phyloP scores from a whole-genome alignment of 2,888 invertebrate genomes.

The Danaus chrysippus region DNA sequence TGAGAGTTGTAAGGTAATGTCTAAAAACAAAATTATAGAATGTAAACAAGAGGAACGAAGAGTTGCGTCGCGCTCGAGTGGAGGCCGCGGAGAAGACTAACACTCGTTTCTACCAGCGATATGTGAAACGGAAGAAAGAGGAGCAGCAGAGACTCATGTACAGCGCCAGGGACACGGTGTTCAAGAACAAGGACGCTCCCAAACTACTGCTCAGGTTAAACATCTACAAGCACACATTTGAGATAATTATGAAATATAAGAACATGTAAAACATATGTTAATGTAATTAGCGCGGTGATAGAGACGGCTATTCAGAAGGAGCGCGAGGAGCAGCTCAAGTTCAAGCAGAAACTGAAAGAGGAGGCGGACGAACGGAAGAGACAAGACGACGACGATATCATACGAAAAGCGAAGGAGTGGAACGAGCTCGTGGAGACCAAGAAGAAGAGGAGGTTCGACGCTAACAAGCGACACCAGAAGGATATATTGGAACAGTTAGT shows the following conservation, averaged over 20 bases:
- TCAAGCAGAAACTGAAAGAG: constrained; percentile 48
- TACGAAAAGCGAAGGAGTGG: constrained; percentile 60
- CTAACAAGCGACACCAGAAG: constrained; percentile 58
- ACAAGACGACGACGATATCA: constrained; percentile 51
- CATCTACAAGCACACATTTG: not conserved
- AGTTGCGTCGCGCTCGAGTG: constrained; percentile 54
- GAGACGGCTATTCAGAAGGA: constrained; percentile 68
- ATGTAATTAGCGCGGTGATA: constrained; percentile 57
- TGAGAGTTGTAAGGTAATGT: no score
- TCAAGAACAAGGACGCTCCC: constrained; percentile 71
- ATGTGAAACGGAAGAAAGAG: constrained; percentile 52
- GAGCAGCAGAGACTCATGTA: constrained; percentile 59
- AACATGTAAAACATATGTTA: not conserved
- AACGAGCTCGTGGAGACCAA: constrained; percentile 44
- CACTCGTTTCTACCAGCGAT: constrained; percentile 58
- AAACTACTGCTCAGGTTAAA: constrained; percentile 61
- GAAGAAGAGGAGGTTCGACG: constrained; percentile 47
- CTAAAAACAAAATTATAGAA: constrained; percentile 43
- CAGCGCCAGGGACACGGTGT: constrained; percentile 63
- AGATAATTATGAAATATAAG: not conserved
- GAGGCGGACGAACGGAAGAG: constrained; percentile 49
- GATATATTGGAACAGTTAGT: constrained; percentile 65
- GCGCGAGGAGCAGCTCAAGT: constrained; percentile 61
- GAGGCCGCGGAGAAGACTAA: constrained; percentile 60
- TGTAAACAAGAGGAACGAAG: constrained; percentile 68